phyloP scores from a whole-genome alignment of 64 coral and sea anemone genomes.

The Platygyra sinensis region DNA sequence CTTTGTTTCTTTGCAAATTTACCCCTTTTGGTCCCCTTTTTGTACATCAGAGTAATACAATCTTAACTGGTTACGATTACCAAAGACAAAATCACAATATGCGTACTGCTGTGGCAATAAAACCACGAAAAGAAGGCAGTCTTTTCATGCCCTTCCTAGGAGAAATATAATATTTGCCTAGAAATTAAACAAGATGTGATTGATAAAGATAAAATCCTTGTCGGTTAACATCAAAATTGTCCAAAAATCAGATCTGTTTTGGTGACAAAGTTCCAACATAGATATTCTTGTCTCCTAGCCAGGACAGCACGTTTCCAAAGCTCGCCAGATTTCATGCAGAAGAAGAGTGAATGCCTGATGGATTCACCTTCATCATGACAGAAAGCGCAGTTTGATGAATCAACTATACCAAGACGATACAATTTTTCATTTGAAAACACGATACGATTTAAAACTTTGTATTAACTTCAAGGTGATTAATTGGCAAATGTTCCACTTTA shows the following conservation, averaged over 20 bases:
- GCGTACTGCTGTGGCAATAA: not conserved
- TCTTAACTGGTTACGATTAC: too few species aligned
- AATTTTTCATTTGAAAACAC: too few species aligned
- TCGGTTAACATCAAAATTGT: not conserved
- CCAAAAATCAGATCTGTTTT: not conserved
- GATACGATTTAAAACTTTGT: too few species aligned
- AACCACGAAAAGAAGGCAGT: too few species aligned
- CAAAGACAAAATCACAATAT: not conserved
- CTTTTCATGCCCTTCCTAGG: too few species aligned
- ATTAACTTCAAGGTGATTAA: too few species aligned
- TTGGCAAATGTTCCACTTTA: too few species aligned
- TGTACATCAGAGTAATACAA: too few species aligned
- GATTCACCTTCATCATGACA: not conserved
- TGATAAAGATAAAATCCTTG: not conserved
- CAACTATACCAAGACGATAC: too few species aligned
- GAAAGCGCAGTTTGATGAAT: too few species aligned
- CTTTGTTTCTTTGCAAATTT: too few species aligned
- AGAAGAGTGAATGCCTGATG: not conserved
- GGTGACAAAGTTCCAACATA: not conserved
- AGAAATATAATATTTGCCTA: not conserved
- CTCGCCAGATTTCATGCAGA: not conserved
- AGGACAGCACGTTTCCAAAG: conserved; percentile 11
- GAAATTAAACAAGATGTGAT: not conserved
- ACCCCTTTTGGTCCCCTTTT: too few species aligned
- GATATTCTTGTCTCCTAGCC: not conserved